Base-by-base conservation (phyloP, 2,113 vertebrate genomes). In the Oryzias celebensis region DNA sequence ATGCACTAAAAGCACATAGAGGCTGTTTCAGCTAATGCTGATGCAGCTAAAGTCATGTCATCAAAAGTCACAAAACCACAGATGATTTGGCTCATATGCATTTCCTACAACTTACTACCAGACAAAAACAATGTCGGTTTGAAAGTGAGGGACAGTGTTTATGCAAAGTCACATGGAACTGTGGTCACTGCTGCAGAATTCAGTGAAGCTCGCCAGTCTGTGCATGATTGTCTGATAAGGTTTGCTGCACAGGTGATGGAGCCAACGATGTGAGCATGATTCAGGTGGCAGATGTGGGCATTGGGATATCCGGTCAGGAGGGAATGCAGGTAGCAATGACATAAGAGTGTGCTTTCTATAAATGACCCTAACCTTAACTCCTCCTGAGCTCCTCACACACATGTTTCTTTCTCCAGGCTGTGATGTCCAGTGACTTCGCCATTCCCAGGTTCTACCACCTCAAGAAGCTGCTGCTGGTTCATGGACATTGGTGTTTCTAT, bases 241-340 rank as follows among this genome's bases (percentile, higher is more conserved):
- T 36, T 63, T 14, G 52, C 16, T 3, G 12, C 67, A 7, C 55
- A 98, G 97, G 97, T 60, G 97, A 99, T 52, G 97, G 96, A 65
- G 96, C 97, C 60, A 99, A 92, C 53, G 97, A 99, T 0, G 96
- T 98, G 0, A 96, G 94, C 77, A 98, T 99, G 97, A 98, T 99
- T 79, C 97, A 98, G 70, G 94, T 93, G 73, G 96, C 96, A 54
- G 94, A 98, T 71, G 79, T 98, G 65, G 97, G 97, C 52, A 78
- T 98, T 58, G 96, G 96, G n/a, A 95, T 99, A 81, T 95, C 94
- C 57, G 96, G 97, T 41, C 96, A 99, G 83, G 97, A 98, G 90
- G 96, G 97, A 72, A 95, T 98, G 96, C 97, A 99, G 96, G 96
- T 88, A 72, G 26, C 6, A 14, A 26, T 14, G 45, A n/a, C n/a